These are phyloP conservation scores for Phyllostomus discolor DNA, from an alignment of 2,113 vertebrate genomes.

Conservation along the genomic window DNA sequence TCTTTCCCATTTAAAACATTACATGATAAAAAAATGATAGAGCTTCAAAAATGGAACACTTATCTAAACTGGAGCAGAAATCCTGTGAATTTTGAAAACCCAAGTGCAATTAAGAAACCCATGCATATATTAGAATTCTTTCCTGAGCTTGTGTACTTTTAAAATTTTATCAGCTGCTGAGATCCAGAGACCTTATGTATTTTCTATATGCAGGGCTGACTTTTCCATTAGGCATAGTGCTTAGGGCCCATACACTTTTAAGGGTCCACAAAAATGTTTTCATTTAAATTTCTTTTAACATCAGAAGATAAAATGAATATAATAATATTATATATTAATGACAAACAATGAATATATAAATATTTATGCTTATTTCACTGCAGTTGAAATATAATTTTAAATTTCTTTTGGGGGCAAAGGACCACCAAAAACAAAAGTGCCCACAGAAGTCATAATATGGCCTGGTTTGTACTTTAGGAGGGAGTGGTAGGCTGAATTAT, in stretches of 20 bases:
- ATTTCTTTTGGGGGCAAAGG: background rate
- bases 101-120: constrained; percentile 28
- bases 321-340: background rate
- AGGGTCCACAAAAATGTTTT: background rate
- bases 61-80: constrained; percentile 16
- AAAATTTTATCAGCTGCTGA: constrained; percentile 19
- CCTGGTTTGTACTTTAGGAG: background rate
- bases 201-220: background rate
- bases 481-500: background rate
- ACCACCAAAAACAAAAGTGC: background rate
- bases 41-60: constrained; percentile 24
- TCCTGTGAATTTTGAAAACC: constrained; percentile 28
- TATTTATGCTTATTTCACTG: constrained; percentile 14
- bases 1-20: background rate
- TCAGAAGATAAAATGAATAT: background rate
- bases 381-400: background rate
- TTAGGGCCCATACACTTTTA: background rate
- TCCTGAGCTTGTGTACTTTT: constrained; percentile 12
- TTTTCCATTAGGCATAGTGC: background rate
- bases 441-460: background rate
- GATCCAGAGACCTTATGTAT: background rate
- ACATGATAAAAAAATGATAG: background rate
- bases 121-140: background rate
- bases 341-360: background rate
- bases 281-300: constrained; percentile 39